These are phyloP conservation scores for Onchidella celtica DNA, from an alignment of 2,888 invertebrate species.

Conservation along the genomic window DNA sequence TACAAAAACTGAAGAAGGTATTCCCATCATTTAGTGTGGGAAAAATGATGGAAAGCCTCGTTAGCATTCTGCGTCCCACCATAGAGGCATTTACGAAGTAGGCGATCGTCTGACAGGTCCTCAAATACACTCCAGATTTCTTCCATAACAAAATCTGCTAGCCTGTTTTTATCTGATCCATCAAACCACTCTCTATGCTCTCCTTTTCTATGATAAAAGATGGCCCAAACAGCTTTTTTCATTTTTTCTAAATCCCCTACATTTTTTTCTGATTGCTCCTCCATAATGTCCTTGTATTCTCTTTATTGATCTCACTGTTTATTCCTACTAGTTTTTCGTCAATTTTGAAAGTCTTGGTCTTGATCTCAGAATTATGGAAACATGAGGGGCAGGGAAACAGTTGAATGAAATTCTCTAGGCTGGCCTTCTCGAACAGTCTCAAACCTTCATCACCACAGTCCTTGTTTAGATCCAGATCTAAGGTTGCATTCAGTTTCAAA, in stretches of 20 bases:
- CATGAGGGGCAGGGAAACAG: too few relatives aligned
- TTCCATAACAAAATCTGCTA: constrained; percentile 15
- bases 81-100: constrained; percentile 12
- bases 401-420: too few relatives aligned
- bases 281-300: not conserved
- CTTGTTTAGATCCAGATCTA: too few relatives aligned
- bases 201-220: not conserved
- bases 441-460: too few relatives aligned
- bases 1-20: constrained; percentile 33
- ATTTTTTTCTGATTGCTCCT: constrained; percentile 15
- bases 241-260: not conserved
- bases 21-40: too few relatives aligned
- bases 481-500: too few relatives aligned
- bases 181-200: not conserved
- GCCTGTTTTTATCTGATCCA: constrained; percentile 7
- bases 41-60: constrained; percentile 27
- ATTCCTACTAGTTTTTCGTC: too few relatives aligned
- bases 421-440: too few relatives aligned
- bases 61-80: constrained; percentile 31
- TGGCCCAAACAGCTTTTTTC: constrained; percentile 15
- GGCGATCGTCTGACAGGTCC: not conserved
- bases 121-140: constrained; percentile 20
- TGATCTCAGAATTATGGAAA: too few relatives aligned
- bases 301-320: not conserved
- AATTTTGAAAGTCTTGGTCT: too few relatives aligned